These are phyloP conservation scores for Pelecanoides urinatrix DNA, from an alignment of 2,113 vertebrate genomes.

Conservation along the genomic window DNA sequence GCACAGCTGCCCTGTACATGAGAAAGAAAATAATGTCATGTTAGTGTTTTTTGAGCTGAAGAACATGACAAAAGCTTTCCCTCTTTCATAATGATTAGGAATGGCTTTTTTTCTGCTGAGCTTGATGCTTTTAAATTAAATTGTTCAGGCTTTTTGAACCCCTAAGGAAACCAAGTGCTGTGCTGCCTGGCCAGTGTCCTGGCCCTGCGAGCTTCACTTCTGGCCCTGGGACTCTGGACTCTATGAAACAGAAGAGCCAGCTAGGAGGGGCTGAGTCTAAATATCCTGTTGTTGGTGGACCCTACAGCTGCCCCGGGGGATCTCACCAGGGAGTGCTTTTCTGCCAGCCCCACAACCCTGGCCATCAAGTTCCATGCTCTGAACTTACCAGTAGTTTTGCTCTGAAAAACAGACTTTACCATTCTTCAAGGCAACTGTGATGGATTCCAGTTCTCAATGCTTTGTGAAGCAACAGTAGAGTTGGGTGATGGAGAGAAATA, in stretches of 20 bases:
- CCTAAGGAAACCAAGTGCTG: neutral
- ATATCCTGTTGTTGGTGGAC: neutral
- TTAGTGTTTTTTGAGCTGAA: neutral
- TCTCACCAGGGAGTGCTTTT: neutral
- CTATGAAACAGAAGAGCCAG: neutral
- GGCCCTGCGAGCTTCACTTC: neutral
- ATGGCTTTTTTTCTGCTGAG: neutral
- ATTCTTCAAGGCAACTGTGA: neutral
- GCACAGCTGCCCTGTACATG: neutral
- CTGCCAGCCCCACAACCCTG: neutral
- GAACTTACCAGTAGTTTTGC: neutral
- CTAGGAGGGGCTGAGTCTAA: neutral
- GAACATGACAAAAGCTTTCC: neutral
- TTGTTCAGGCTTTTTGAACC: neutral
- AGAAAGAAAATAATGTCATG: neutral
- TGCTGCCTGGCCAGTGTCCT: neutral
- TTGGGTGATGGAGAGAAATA: neutral
- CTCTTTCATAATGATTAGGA: neutral
- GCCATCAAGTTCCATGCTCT: neutral
- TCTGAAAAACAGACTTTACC: neutral
- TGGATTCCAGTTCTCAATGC: neutral
- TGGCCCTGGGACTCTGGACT: neutral
- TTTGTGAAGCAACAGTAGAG: neutral
- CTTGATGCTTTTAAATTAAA: neutral
- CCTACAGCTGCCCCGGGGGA: neutral